Evolutionary conservation across 2,888 invertebrate genomes (phyloP).

Genomic region (Epistrophe eligans): DNA sequence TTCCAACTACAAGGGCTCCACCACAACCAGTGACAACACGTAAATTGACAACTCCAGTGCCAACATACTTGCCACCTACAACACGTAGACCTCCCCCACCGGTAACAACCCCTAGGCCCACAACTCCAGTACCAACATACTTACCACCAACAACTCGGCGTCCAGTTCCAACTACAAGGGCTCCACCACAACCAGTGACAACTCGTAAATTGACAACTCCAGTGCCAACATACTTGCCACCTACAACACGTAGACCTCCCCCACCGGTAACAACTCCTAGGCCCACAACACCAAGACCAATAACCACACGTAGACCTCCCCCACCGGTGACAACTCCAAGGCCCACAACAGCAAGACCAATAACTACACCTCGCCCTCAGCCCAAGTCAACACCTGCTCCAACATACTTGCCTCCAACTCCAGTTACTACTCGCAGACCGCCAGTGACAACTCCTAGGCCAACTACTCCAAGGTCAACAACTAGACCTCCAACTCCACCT

Average conservation of each 20-base stretch:
- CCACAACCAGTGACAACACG: conserved; percentile 64
- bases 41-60: conserved; percentile 44
- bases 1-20: no score
- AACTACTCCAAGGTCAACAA: conserved; percentile 62
- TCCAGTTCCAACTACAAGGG: conserved; percentile 7
- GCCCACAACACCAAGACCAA: conserved; percentile 39
- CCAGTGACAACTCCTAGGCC: conserved; percentile 62
- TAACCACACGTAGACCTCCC: neutral
- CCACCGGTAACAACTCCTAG: conserved; percentile 73
- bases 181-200: conserved; percentile 31
- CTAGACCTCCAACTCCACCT: conserved; percentile 11
- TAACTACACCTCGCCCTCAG: conserved; percentile 77
- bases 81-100: conserved; percentile 29
- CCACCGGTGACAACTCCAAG: conserved; percentile 21
- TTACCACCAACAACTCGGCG: conserved; percentile 32
- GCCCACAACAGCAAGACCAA: conserved; percentile 30
- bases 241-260: conserved; percentile 77
- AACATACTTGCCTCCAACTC: conserved; percentile 27
- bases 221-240: conserved; percentile 76
- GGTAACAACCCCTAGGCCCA: conserved; percentile 68
- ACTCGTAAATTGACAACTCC: conserved; percentile 57
- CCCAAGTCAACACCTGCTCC: neutral
- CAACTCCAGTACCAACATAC: conserved; percentile 37
- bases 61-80: conserved; percentile 43
- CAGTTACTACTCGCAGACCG: conserved; percentile 71